These are phyloP conservation scores for Rattus norvegicus DNA, from an alignment of 2,113 vertebrate species.

Conservation along the genomic window GRCr8 NC_086022.1:170854001-170854500, in stretches of 20 bases:
- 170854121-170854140: background rate
- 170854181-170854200: background rate
- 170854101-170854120: background rate
- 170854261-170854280: background rate
- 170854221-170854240: background rate
- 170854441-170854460: too few relatives aligned
- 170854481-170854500: background rate
- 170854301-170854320: background rate
- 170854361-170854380: too few relatives aligned
- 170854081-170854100: slow-evolving; percentile 17
- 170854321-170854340: background rate
- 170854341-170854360: too few relatives aligned
- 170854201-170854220: background rate
- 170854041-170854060: background rate
- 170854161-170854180: background rate
- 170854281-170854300: background rate
- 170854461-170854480: too few relatives aligned
- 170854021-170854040: background rate
- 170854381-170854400: too few relatives aligned
- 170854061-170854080: background rate
- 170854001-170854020: background rate
- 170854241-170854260: too few relatives aligned
- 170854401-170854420: too few relatives aligned
- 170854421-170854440: too few relatives aligned
- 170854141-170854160: background rate